Evolutionary conservation across 2,113 vertebrate genomes (phyloP), one percentile per base, ranked within the genome.

Genomic region (Microtus oregoni): DNA sequence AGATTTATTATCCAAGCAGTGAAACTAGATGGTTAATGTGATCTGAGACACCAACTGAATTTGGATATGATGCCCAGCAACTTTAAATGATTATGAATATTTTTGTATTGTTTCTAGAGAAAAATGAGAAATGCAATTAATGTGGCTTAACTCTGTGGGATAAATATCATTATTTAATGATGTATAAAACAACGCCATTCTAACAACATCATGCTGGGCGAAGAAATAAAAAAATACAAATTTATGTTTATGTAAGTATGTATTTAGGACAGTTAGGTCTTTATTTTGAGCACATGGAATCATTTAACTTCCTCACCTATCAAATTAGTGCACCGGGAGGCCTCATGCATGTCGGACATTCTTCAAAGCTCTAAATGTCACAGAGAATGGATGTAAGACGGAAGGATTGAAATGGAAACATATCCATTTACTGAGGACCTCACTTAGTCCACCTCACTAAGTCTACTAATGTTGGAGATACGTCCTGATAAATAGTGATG

Each of bases 111-210:
- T 95, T 96, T 97, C 92, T 94, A 94, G 93, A 58, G 81, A 94
- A 95, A 97, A 94, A 95, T 95, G 91, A 97, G 94, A 96, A 95
- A 95, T 97, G 94, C 92, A 97, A 97, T 97, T 96, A 98, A 97
- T 96, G 94, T 81, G 38, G 78, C 81, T 97, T 94, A 97, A 96
- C 96, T 97, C 97, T 95, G 96, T 94, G 97, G 97, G 96, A 95
- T 94, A 96, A 97, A 97, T 98, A 98, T 98, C 97, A 98, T 97
- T 97, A 97, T 97, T 98, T 97, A 98, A 97, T 98, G 97, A 96
- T 97, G 95, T 97, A 97, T 96, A 97, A 97, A 97, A 91, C 78
- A 96, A 87, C 82, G 90, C 35, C 73, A 68, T 97, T 95, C 94
- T 81, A 97, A 94, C 38, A 92, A 89, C 63, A 92, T 97, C 98